Conservation (phyloP, 2,113 vertebrate genomes). For the Bombycilla garrulus region DNA sequence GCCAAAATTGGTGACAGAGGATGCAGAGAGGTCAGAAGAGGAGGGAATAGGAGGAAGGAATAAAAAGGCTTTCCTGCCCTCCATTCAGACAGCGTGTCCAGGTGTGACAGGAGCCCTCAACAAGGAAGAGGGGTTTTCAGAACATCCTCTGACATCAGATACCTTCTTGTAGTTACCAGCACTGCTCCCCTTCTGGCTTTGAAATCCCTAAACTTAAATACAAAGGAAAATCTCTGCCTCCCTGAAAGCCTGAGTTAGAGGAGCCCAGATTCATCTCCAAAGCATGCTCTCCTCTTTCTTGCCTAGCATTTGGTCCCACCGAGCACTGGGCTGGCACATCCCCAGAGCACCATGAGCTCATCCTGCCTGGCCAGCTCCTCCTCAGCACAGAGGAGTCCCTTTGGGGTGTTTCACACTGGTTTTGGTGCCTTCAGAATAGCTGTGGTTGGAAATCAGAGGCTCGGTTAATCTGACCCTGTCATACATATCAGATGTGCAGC, state of each 20-base stretch:
- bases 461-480: slow-evolving; percentile 57
- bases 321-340: background rate
- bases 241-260: background rate
- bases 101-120: background rate
- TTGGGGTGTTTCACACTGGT: slow-evolving; percentile 18
- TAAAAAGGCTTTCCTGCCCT: background rate
- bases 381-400: background rate
- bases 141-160: background rate
- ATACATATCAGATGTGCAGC: slow-evolving; percentile 47
- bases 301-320: background rate
- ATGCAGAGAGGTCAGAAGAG: background rate
- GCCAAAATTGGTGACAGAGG: background rate
- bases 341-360: background rate
- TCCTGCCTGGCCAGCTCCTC: background rate
- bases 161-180: background rate
- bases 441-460: slow-evolving; percentile 56
- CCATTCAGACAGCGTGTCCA: background rate
- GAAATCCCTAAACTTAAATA: background rate
- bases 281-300: background rate
- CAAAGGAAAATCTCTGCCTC: background rate
- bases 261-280: background rate
- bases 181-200: background rate
- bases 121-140: background rate
- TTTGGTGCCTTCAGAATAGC: slow-evolving; percentile 50
- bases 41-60: background rate